Evolutionary conservation across 2,888 invertebrate genomes (phyloP).

Genomic region (Lycocerus yunnanus): DNA sequence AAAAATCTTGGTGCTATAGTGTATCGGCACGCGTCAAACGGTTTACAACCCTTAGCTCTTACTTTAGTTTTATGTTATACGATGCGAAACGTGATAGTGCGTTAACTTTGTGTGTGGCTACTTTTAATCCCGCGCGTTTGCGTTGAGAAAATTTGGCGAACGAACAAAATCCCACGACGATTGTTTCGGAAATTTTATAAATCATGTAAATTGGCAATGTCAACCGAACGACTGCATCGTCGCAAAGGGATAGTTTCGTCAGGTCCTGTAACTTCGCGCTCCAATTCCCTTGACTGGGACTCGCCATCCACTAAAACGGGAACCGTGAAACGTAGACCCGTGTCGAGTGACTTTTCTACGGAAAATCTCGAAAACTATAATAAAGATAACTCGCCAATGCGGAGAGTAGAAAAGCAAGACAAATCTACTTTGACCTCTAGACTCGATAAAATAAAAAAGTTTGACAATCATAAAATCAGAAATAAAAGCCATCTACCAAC

Average conservation of each 20-base stretch:
- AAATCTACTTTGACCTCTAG: slow-evolving; percentile 17
- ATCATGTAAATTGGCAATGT: slow-evolving; percentile 34
- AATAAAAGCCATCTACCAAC: neutral
- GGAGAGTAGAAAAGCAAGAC: slow-evolving; percentile 1
- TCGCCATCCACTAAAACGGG: slow-evolving; percentile 72
- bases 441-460: neutral
- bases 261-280: slow-evolving; percentile 27
- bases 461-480: neutral
- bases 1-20: slow-evolving; percentile 29
- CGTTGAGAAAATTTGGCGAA: neutral
- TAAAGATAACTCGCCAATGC: neutral
- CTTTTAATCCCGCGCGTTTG: neutral
- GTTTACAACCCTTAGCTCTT: slow-evolving; percentile 17
- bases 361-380: slow-evolving; percentile 9
- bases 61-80: neutral
- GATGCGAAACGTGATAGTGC: slow-evolving; percentile 29
- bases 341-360: slow-evolving; percentile 51
- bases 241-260: slow-evolving; percentile 41
- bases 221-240: slow-evolving; percentile 36
- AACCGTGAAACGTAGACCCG: slow-evolving; percentile 71
- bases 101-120: neutral
- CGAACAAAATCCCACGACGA: neutral
- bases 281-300: slow-evolving; percentile 68
- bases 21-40: slow-evolving; percentile 27
- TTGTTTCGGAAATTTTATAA: slow-evolving; percentile 1